Conservation (phyloP, 2,113 vertebrate species). For the Psittacara wagleri region DNA sequence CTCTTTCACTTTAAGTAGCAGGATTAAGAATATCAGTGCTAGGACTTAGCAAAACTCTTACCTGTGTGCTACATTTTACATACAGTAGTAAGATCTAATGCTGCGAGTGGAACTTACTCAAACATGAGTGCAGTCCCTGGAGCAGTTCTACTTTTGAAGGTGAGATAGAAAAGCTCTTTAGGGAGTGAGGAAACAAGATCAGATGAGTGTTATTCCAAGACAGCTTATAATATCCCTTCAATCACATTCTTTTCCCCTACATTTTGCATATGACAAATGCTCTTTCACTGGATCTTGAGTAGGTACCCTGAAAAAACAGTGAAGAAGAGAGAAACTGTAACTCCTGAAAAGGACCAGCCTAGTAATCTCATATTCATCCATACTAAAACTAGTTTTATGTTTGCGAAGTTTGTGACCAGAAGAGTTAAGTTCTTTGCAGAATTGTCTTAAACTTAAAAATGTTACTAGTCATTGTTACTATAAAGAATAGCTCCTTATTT, state of each 20-base stretch:
- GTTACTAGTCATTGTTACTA: constrained; percentile 47
- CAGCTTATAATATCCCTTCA: neutral
- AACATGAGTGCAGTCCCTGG: neutral
- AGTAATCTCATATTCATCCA: neutral
- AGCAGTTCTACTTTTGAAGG: neutral
- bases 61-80: neutral
- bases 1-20: neutral
- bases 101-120: neutral
- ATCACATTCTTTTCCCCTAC: neutral
- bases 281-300: neutral
- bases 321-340: neutral
- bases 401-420: constrained; percentile 25
- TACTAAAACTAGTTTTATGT: neutral
- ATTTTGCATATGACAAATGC: neutral
- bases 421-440: constrained; percentile 43
- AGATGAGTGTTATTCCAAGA: neutral
- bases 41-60: neutral
- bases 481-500: constrained; percentile 68
- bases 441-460: constrained; percentile 25
- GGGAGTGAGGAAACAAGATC: neutral
- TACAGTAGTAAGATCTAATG: neutral
- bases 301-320: neutral
- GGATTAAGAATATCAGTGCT: neutral
- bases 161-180: neutral
- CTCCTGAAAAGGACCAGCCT: neutral